Evolutionary conservation across 64 coral and sea anemone species (phyloP).

Genomic region (Porites lutea): DNA sequence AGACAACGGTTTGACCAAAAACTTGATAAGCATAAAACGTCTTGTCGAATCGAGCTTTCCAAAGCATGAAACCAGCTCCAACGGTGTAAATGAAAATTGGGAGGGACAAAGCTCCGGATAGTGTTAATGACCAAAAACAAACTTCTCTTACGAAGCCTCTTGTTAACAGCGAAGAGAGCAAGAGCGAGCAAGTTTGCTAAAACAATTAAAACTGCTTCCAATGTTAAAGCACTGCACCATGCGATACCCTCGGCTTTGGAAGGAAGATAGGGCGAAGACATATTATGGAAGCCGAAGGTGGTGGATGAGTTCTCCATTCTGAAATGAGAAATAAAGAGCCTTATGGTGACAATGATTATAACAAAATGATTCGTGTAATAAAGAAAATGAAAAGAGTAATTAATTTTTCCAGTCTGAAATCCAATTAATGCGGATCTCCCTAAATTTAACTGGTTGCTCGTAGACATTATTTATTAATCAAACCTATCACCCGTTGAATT

Average conservation of each 20-base stretch:
- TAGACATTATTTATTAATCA: too few relatives aligned
- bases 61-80: not conserved
- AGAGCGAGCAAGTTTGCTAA: conserved; percentile 9
- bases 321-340: too few relatives aligned
- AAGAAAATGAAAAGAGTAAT: too few relatives aligned
- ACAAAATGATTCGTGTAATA: too few relatives aligned
- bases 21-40: not conserved
- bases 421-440: too few relatives aligned
- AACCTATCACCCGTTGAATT: too few relatives aligned
- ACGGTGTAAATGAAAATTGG: not conserved
- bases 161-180: not conserved
- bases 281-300: too few relatives aligned
- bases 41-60: not conserved
- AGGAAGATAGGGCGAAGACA: not conserved
- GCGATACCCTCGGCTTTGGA: not conserved
- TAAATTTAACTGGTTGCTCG: too few relatives aligned
- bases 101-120: not conserved
- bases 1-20: not conserved
- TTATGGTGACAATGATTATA: too few relatives aligned
- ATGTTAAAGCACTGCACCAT: not conserved
- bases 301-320: too few relatives aligned
- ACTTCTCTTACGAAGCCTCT: conserved; percentile 4
- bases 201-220: not conserved
- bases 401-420: too few relatives aligned
- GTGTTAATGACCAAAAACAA: conserved; percentile 25